These are phyloP conservation scores for Hoplodrina ambigua DNA, from an alignment of 2,888 invertebrate species.

Conservation along the genomic window DNA sequence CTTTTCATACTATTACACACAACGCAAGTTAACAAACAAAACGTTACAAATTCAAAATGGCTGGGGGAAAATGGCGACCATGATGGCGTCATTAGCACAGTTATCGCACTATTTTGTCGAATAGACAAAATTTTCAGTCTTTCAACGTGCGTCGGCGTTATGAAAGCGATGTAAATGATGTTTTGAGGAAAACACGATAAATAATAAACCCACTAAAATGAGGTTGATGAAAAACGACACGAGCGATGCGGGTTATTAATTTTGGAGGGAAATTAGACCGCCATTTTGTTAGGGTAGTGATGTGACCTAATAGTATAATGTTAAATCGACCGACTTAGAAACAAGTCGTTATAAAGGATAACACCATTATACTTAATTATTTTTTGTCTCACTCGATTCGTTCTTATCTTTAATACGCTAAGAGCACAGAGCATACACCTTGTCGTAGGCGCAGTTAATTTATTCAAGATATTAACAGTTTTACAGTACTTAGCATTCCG, in stretches of 20 bases:
- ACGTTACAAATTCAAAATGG: constrained; percentile 83
- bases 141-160: constrained; percentile 86
- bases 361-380: constrained; percentile 31
- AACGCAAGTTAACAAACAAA: constrained; percentile 81
- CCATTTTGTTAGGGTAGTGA: constrained; percentile 76
- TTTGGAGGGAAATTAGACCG: constrained; percentile 83
- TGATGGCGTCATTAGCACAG: constrained; percentile 87
- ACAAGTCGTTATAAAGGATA: constrained; percentile 31
- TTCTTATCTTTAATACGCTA: constrained; percentile 37
- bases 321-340: constrained; percentile 64
- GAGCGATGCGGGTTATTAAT: constrained; percentile 81
- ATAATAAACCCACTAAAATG: constrained; percentile 84
- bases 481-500: constrained; percentile 37
- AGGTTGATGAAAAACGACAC: constrained; percentile 85
- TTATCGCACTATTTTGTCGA: constrained; percentile 89
- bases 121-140: constrained; percentile 89
- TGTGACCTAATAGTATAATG: constrained; percentile 68
- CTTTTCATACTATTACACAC: constrained; percentile 73
- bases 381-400: constrained; percentile 21
- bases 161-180: constrained; percentile 85
- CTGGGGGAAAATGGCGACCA: constrained; percentile 78
- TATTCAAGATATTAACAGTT: constrained; percentile 48
- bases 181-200: constrained; percentile 85
- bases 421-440: constrained; percentile 36
- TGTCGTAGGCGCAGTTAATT: constrained; percentile 41